Evolutionary conservation across 1,140 invertebrate genomes (phyloP), one percentile per base, ranked within the genome.

Genomic region (Vanessa tameamea): DNA sequence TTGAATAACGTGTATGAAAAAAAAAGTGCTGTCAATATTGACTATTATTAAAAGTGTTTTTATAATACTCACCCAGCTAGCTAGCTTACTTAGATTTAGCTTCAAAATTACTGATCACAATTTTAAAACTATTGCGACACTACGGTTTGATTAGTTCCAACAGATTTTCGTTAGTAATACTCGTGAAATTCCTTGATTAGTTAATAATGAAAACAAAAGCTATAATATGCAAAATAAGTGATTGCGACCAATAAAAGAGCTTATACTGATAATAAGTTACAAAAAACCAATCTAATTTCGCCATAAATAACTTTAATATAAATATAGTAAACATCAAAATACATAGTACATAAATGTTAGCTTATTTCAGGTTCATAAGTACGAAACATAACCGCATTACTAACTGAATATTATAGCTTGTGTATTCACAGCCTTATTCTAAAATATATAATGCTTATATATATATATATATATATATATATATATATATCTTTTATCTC

Each of bases 41-140:
- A 5, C 37, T 43, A 31, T 73, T 63, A 65, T 69, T 74, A 74
- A 75, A 75, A 75, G 73, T 75, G 73, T 70, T 75, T 75, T 61
- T 69, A 53, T 31, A 75, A 31, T 53, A 20, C 51, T 51, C 12
- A 65, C 73, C 73, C 73, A 65, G 67, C 67, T 57, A 47, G 50
- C 20, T 65, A 68, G 57, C 64, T 26, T 73, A 59, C 20, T n/a
- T 72, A 72, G 63, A 9, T 43, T 8, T 72, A 72, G 20, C 8
- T 26, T 72, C 20, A 37, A 23, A 37, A 61, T 48, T 50, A n/a
- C 59, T 57, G 14, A 59, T 72, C 71, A 72, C 71, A 26, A 23
- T 57, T 16, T 55, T 47, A 59, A 51, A 20, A 68, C 23, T 73
- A 61, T 61, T 31, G 53, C 64, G 47, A 68, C 57, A 73, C 65